Conservation (phyloP, 2,888 invertebrate species). For the Spatulosminthurus flaviceps region DNA sequence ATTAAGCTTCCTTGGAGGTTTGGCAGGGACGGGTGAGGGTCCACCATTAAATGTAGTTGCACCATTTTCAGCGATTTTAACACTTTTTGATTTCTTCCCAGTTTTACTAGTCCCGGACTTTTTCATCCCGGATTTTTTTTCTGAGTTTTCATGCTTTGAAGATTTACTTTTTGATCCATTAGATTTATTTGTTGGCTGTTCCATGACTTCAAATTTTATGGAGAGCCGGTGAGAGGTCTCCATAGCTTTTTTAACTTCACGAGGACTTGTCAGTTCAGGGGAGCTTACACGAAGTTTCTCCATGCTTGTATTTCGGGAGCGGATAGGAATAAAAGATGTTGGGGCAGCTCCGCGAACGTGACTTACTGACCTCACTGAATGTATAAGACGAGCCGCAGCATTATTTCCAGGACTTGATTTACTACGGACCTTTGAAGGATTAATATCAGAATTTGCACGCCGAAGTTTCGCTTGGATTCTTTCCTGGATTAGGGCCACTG, state of each 20-base stretch:
- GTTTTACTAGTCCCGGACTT: conserved; percentile 35
- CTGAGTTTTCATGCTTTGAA: neutral
- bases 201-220: conserved; percentile 60
- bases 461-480: conserved; percentile 60
- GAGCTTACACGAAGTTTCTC: conserved; percentile 67
- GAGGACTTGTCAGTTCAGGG: conserved; percentile 72
- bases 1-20: conserved; percentile 59
- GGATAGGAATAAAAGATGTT: conserved; percentile 57
- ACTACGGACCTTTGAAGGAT: conserved; percentile 42
- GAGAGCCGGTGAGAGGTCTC: conserved; percentile 57
- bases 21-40: conserved; percentile 50
- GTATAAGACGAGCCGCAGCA: conserved; percentile 56
- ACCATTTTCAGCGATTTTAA: conserved; percentile 57
- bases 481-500: conserved; percentile 58
- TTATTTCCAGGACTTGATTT: conserved; percentile 41
- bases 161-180: neutral
- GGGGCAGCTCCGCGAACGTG: conserved; percentile 48
- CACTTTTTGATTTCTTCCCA: conserved; percentile 49
- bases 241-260: conserved; percentile 70
- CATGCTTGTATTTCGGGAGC: conserved; percentile 57
- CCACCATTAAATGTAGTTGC: neutral
- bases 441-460: conserved; percentile 60
- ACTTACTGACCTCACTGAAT: conserved; percentile 52
- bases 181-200: conserved; percentile 39
- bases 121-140: conserved; percentile 40